These are phyloP conservation scores for Salvator merianae DNA, from an alignment of 2,113 vertebrate genomes.

Conservation along the genomic window DNA sequence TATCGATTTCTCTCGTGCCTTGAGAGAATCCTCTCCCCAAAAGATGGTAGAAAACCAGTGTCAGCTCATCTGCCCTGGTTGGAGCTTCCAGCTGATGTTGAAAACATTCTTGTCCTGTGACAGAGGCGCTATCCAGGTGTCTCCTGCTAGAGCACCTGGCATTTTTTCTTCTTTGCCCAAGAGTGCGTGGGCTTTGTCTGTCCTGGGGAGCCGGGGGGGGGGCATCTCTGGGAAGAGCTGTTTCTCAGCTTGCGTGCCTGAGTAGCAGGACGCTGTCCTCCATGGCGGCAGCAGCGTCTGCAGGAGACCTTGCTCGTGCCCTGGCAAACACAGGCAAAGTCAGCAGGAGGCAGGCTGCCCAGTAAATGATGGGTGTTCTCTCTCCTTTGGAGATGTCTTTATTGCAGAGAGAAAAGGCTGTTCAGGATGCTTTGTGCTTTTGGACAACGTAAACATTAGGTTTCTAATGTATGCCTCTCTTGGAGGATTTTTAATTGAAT, in stretches of 20 bases:
- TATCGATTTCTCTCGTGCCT: neutral
- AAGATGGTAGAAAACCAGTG: neutral
- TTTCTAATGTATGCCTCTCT: constrained; percentile 40
- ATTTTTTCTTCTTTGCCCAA: no score
- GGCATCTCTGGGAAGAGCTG: no score
- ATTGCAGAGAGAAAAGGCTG: constrained; percentile 45
- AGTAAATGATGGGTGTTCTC: constrained; percentile 20
- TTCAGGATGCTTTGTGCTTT: constrained; percentile 43
- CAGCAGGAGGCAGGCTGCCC: constrained; percentile 35
- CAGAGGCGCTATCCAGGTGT: neutral
- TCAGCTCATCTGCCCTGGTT: neutral
- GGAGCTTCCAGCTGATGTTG: neutral
- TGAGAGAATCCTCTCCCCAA: neutral
- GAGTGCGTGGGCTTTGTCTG: no score
- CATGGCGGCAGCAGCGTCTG: constrained; percentile 37
- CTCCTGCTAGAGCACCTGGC: neutral
- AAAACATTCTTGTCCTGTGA: neutral
- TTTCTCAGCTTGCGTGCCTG: no score
- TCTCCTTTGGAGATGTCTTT: constrained; percentile 44
- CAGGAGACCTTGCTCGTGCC: constrained; percentile 31
- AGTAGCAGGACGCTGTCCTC: no score
- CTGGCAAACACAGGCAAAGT: constrained; percentile 41
- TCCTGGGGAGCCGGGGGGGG: no score
- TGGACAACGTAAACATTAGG: constrained; percentile 45
- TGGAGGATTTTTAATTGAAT: constrained; percentile 43